Percentiles rank a stretch among this genome's conserved stretches.
phyloP scores from a whole-genome alignment of 2,113 vertebrate species.

The Sprattus sprattus region DNA sequence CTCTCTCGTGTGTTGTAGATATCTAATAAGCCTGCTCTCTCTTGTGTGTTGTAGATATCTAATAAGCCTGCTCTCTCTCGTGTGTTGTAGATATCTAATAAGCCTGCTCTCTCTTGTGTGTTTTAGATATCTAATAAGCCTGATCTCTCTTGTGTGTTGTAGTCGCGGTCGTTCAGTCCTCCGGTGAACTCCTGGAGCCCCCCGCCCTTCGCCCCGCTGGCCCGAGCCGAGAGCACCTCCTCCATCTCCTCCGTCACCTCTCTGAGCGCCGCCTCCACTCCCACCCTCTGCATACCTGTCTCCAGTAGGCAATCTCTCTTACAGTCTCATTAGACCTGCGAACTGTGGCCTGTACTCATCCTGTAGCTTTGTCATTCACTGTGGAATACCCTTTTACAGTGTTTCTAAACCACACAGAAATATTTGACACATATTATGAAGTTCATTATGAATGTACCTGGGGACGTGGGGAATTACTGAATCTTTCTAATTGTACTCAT shows the following conservation, averaged over 20 bases:
- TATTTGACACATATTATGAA: neutral
- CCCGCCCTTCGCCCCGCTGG: slow-evolving; percentile 90
- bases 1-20: neutral
- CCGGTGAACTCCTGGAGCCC: slow-evolving; percentile 91
- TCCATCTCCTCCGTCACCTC: slow-evolving; percentile 95
- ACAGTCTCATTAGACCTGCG: neutral
- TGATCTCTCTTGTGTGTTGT: slow-evolving; percentile 19
- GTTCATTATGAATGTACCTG: neutral
- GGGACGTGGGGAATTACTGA: neutral
- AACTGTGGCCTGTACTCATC: neutral
- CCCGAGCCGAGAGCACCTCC: slow-evolving; percentile 94
- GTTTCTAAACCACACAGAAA: neutral
- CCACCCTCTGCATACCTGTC: slow-evolving; percentile 76
- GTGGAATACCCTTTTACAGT: neutral
- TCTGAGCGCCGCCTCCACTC: slow-evolving; percentile 93
- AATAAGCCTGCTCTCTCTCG: neutral
- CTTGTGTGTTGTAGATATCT: too few species aligned
- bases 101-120: neutral
- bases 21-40: neutral
- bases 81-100: too few species aligned
- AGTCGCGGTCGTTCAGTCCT: slow-evolving; percentile 93
- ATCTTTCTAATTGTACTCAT: neutral
- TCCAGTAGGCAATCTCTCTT: slow-evolving; percentile 59
- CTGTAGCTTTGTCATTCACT: too few species aligned
- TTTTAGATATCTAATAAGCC: neutral